phyloP scores from a whole-genome alignment of 2,113 vertebrate genomes.

The Stegostoma tigrinum region DNA sequence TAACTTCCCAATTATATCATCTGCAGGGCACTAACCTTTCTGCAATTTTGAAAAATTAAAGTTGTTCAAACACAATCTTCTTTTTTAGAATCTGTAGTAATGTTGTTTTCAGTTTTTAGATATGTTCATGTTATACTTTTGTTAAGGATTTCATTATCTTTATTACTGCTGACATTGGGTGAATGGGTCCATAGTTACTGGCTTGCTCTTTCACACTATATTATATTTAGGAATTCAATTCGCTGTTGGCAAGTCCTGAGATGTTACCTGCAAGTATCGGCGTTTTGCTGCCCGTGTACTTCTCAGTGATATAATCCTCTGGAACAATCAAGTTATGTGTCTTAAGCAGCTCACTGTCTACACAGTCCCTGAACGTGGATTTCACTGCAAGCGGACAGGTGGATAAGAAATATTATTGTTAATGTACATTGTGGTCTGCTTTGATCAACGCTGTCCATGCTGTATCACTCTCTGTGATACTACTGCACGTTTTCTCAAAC shows the following conservation, averaged over 20 bases:
- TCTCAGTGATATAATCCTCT: conserved; percentile 64
- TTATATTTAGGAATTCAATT: background rate
- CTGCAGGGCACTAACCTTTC: too few species aligned
- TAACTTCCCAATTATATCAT: too few species aligned
- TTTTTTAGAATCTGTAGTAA: too few species aligned
- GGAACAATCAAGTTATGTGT: conserved; percentile 70
- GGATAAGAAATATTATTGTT: background rate
- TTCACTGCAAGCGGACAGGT: conserved; percentile 54
- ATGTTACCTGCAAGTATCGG: conserved; percentile 62
- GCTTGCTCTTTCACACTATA: background rate
- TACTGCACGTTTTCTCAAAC: too few species aligned
- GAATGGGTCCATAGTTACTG: background rate
- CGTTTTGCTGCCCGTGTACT: conserved; percentile 47
- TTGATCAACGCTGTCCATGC: too few species aligned
- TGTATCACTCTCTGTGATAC: too few species aligned
- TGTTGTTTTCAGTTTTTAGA: background rate
- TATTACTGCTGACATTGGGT: background rate
- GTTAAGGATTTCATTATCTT: background rate
- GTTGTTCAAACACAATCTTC: too few species aligned
- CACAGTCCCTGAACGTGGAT: conserved; percentile 63
- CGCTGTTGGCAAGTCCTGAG: background rate
- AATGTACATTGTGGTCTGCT: background rate
- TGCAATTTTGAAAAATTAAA: too few species aligned
- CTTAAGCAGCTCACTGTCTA: conserved; percentile 67
- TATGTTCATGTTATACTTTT: background rate